These are phyloP conservation scores for Grallaria varia DNA, from an alignment of 2,113 vertebrate species.

Conservation along the genomic window DNA sequence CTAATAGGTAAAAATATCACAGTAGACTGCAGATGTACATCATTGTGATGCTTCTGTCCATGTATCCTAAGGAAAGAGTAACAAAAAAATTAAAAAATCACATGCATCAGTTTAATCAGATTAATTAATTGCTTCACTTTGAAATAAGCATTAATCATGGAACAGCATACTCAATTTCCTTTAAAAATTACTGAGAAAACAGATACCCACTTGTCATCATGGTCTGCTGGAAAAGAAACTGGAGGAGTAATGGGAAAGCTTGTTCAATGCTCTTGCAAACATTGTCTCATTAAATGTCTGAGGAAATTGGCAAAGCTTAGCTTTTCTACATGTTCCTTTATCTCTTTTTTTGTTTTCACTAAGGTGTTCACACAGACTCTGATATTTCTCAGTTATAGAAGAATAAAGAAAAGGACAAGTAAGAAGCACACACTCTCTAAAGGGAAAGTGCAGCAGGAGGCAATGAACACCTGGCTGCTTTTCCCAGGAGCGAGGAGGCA, in stretches of 20 bases:
- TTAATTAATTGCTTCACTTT: not conserved
- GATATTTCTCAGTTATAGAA: not conserved
- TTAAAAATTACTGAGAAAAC: not conserved
- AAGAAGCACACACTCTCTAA: fast-evolving
- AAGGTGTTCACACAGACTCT: not conserved
- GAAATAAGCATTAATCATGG: not conserved
- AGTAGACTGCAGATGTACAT: not conserved
- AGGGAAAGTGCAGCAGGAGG: not conserved
- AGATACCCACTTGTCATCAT: not conserved
- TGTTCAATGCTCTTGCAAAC: not conserved
- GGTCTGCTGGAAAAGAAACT: not conserved
- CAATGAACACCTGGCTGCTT: fast-evolving
- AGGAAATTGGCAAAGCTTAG: not conserved
- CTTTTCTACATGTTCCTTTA: not conserved
- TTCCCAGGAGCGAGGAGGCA: not conserved
- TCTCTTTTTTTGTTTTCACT: not conserved
- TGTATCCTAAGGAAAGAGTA: not conserved
- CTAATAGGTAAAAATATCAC: not conserved
- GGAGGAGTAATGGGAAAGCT: not conserved
- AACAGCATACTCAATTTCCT: not conserved
- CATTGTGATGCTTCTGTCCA: not conserved
- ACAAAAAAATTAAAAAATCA: not conserved
- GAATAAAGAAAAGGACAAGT: not conserved
- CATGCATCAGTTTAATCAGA: not conserved
- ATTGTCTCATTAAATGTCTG: not conserved